Evolutionary conservation across 2,888 invertebrate genomes (phyloP), one percentile per base, ranked within the genome.

Genomic region (Apamea crenata): DNA sequence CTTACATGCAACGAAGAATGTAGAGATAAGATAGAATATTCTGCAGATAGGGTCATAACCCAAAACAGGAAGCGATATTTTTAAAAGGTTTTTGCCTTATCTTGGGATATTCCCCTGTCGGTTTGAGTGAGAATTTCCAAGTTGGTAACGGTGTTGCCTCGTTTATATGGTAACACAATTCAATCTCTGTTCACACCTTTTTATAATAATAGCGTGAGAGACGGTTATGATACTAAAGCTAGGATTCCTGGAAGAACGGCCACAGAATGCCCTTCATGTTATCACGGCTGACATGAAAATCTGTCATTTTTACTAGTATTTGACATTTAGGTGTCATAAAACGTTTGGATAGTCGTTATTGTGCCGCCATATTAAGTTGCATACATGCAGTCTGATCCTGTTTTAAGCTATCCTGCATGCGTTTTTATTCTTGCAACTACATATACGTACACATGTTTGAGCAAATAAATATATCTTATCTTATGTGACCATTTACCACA

Each of bases 81-180:
- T 76, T 53, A 75, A 76, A 79, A 76, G 65, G 21, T 65, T 72
- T 72, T 84, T 70, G 21, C 47, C 73, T 65, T 85, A 78, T 84
- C 78, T 74, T 76, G 10, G 67, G 36, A 74, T 78, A 71, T 83
- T 74, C 16, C 32, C 63, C 50, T 50, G 70, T 40, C 50, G 4
- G 56, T 84, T 61, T 78, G 5, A 18, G 12, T 59, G 16, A 14
- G 12, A 59, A 50, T 61, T 75, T 84, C 29, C 25, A 65, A 63
- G 36, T 71, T 32, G 36, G 65, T 59, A 59, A 77, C n/a, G 65
- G 18, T 70, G 71, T 72, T n/a, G 56, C 67, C 65, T 74, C 77
- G 36, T 74, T 83, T 61, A 16, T 70, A 65, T 18, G 59, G 74
- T 82, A 78, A 84, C 75, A 75, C n/a, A 50, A 84, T 81, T 65